phyloP scores from a whole-genome alignment of 1,140 invertebrate species.

The Anastrepha ludens region DNA sequence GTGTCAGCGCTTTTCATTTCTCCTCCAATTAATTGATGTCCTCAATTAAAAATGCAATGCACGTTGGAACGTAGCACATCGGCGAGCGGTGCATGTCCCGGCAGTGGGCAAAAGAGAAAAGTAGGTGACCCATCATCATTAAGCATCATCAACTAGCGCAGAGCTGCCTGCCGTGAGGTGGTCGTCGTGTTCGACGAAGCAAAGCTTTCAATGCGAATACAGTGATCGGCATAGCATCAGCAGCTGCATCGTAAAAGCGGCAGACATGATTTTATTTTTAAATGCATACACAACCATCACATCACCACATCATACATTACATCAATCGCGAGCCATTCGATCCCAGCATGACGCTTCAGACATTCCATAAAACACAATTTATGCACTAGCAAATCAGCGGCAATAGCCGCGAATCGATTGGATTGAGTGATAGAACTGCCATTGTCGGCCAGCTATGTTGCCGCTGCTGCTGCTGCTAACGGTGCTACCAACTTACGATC shows the following conservation, averaged over 20 bases:
- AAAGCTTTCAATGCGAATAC: not conserved
- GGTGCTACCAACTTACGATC: slow-evolving; percentile 15
- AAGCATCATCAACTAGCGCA: slow-evolving; percentile 9
- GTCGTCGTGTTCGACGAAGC: not conserved
- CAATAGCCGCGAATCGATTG: not conserved
- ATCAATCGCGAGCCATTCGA: not conserved
- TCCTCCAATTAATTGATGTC: slow-evolving; percentile 35
- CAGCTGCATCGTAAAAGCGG: not conserved
- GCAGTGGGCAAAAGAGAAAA: slow-evolving; percentile 3
- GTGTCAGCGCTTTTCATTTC: slow-evolving; percentile 40
- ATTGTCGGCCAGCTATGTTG: not conserved
- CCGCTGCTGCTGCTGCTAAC: not conserved
- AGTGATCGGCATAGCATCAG: not conserved
- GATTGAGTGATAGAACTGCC: not conserved
- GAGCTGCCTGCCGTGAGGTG: not conserved
- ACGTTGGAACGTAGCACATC: not conserved
- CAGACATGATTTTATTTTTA: slow-evolving; percentile 5
- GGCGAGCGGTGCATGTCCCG: not conserved
- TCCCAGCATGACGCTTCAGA: slow-evolving; percentile 20
- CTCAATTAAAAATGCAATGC: slow-evolving; percentile 49
- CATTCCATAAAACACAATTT: slow-evolving; percentile 48
- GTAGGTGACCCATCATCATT: slow-evolving; percentile 52
- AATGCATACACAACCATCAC: slow-evolving; percentile 16
- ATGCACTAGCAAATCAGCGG: not conserved
- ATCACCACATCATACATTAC: not conserved